Conservation (phyloP, 1,140 invertebrate genomes). For the Bombus sibiricus region DNA sequence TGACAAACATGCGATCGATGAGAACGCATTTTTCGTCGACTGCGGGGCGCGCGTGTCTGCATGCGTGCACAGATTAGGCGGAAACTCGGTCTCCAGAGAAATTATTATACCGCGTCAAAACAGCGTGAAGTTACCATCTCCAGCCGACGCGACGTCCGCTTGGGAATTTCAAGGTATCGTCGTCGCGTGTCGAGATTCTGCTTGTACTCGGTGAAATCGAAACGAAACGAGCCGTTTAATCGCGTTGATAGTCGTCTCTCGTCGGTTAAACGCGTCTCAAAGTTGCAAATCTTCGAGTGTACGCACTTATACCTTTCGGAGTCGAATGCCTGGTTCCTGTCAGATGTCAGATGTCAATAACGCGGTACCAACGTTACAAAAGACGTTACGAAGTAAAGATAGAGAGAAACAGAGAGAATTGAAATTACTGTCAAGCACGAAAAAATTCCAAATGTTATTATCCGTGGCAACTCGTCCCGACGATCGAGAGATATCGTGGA, state of each 20-base stretch:
- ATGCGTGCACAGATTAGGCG: slow-evolving; percentile 20
- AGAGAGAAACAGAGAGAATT: too few relatives aligned
- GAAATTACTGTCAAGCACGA: too few relatives aligned
- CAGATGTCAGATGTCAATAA: too few relatives aligned
- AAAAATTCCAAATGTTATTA: too few relatives aligned
- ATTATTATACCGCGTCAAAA: slow-evolving; percentile 66
- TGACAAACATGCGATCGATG: slow-evolving; percentile 31
- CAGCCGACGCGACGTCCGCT: slow-evolving; percentile 14
- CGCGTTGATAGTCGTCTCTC: neutral
- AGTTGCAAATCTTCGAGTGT: too few relatives aligned
- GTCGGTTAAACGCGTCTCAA: neutral
- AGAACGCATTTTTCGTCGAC: slow-evolving; percentile 11
- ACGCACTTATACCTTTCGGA: too few relatives aligned
- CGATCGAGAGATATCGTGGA: neutral
- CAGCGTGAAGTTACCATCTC: slow-evolving; percentile 56
- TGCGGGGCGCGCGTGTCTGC: neutral
- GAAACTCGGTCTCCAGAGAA: slow-evolving; percentile 56
- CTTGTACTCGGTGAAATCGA: neutral
- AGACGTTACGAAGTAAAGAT: too few relatives aligned
- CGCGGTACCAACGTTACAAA: too few relatives aligned
- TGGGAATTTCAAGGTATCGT: slow-evolving; percentile 45
- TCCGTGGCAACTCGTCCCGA: neutral
- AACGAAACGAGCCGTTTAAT: slow-evolving; percentile 6
- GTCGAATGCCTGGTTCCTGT: too few relatives aligned
- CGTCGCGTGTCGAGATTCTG: slow-evolving; percentile 33